Conservation (phyloP, 1,140 invertebrate genomes). For the Triops longicaudatus region DNA sequence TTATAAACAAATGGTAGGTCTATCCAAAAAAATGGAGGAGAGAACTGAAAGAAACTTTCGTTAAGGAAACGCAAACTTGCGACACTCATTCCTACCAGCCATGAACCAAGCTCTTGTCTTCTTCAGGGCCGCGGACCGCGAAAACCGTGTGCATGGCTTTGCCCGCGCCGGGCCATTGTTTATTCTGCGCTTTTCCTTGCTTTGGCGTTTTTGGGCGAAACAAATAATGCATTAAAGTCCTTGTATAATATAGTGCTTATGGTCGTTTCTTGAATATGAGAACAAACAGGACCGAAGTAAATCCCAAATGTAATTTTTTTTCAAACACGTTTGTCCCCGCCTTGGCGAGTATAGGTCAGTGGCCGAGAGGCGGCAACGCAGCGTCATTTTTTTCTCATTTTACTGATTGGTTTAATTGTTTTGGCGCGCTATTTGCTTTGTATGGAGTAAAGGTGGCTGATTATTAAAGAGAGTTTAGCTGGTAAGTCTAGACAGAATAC, state of each 20-base stretch:
- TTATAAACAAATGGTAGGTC: neutral
- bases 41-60: neutral
- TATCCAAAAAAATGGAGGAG: neutral
- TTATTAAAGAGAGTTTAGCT: no score
- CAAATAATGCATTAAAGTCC: no score
- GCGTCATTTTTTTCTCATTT: neutral
- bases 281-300: neutral
- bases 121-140: constrained; percentile 2
- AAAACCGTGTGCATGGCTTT: constrained; percentile 3
- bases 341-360: neutral
- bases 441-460: neutral
- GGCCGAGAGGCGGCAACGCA: neutral
- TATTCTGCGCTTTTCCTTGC: neutral
- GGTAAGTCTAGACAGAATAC: no score
- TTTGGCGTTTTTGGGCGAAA: no score
- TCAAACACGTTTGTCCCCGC: neutral
- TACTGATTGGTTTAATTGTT: neutral
- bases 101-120: constrained; percentile 2
- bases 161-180: constrained; percentile 5
- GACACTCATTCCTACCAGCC: constrained; percentile 1
- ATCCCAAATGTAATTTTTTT: neutral
- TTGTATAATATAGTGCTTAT: no score
- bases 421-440: neutral
- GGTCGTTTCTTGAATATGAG: no score
- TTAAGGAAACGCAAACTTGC: neutral